phyloP scores from a whole-genome alignment of 2,113 vertebrate genomes.

The Pogonocichla stellata region DNA sequence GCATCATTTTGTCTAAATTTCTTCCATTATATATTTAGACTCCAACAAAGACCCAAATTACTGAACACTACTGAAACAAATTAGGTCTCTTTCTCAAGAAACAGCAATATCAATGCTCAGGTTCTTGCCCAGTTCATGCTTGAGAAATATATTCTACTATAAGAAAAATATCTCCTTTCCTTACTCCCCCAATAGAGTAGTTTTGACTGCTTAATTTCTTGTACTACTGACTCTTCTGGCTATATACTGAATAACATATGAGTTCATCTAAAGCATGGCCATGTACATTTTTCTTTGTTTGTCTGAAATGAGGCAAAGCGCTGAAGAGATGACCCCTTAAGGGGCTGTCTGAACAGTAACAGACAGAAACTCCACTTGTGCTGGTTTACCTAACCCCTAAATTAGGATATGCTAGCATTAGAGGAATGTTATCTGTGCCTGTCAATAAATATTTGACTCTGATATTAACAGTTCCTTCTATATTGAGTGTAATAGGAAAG shows the following conservation, averaged over 20 bases:
- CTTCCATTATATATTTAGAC: not conserved
- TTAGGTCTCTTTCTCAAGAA: not conserved
- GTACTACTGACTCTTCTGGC: not conserved
- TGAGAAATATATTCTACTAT: not conserved
- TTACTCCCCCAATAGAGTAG: not conserved
- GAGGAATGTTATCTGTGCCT: not conserved
- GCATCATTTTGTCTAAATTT: not conserved
- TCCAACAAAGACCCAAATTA: not conserved
- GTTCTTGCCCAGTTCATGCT: not conserved
- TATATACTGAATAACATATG: not conserved
- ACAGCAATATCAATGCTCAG: not conserved
- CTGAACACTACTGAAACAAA: not conserved
- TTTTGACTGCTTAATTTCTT: not conserved
- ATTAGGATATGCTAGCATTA: not conserved
- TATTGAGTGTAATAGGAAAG: not conserved
- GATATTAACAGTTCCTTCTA: not conserved
- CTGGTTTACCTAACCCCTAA: not conserved
- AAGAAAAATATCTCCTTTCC: not conserved
- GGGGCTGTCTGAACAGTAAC: not conserved
- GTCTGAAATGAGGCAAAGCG: not conserved
- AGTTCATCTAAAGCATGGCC: not conserved
- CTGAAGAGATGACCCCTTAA: not conserved
- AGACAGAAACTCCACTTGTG: not conserved
- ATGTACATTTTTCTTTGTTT: not conserved
- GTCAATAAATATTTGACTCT: not conserved